phyloP scores from a whole-genome alignment of 2,888 invertebrate species.

The Perizoma flavofasciatum region DNA sequence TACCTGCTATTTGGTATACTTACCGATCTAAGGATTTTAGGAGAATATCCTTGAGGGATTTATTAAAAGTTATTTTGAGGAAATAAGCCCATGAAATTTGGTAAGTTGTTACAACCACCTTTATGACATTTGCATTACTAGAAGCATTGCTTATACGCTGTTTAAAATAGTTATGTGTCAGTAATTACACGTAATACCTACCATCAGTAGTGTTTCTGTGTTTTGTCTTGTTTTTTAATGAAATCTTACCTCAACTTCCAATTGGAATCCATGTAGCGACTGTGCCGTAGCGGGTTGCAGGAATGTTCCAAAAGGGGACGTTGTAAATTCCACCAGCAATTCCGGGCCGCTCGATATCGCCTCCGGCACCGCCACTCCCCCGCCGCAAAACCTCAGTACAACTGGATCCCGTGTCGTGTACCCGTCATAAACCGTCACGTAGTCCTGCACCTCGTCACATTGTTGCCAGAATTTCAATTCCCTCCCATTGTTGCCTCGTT shows the following conservation, averaged over 20 bases:
- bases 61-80: too few species aligned
- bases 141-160: too few species aligned
- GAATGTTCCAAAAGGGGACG: constrained; percentile 95
- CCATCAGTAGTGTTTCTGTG: not conserved
- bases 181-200: too few species aligned
- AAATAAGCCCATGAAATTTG: too few species aligned
- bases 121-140: too few species aligned
- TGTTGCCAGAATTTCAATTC: constrained; percentile 90
- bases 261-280: constrained; percentile 93
- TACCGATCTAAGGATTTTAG: too few species aligned
- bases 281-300: constrained; percentile 90
- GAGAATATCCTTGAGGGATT: too few species aligned
- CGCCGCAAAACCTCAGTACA: constrained; percentile 94
- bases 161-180: too few species aligned
- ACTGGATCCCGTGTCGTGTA: constrained; percentile 95
- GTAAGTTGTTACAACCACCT: too few species aligned
- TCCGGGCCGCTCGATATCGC: constrained; percentile 95
- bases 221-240: not conserved
- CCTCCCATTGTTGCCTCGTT: constrained; percentile 83
- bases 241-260: constrained; percentile 88
- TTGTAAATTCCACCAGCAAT: constrained; percentile 94
- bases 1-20: too few species aligned
- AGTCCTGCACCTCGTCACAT: constrained; percentile 94
- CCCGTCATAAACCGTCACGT: constrained; percentile 94
- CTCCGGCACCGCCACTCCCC: constrained; percentile 93